These are phyloP conservation scores for Cryptotis parvus DNA, from an alignment of 2,113 vertebrate genomes.

Conservation along the genomic window DNA sequence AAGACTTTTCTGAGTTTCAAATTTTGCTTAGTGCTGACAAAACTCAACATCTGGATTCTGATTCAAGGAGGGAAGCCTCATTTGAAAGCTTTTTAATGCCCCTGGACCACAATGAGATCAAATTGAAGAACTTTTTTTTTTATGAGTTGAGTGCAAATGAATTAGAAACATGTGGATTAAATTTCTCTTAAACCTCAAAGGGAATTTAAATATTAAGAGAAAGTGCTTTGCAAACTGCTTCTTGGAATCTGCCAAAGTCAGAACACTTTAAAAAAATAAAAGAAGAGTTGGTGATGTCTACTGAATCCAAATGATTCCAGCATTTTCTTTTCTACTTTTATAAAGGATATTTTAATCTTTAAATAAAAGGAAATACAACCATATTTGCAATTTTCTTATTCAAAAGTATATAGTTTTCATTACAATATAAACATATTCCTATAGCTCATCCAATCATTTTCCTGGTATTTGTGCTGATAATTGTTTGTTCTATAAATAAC, in stretches of 20 bases:
- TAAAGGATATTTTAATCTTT: conserved; percentile 54
- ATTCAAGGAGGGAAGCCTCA: conserved; percentile 71
- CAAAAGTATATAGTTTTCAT: background rate
- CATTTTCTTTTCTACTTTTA: conserved; percentile 2
- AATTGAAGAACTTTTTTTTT: conserved; percentile 79
- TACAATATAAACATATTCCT: conserved; percentile 20
- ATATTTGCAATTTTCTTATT: conserved; percentile 9
- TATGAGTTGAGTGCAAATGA: conserved; percentile 77
- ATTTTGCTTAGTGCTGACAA: conserved; percentile 76
- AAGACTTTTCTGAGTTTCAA: conserved; percentile 71
- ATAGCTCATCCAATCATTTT: background rate
- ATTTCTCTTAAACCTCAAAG: conserved; percentile 77
- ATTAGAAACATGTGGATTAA: conserved; percentile 78
- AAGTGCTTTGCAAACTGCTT: conserved; percentile 74
- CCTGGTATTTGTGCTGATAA: background rate
- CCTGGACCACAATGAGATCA: conserved; percentile 79
- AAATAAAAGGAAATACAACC: conserved; percentile 29
- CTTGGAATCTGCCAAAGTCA: conserved; percentile 71
- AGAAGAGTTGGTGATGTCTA: background rate
- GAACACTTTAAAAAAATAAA: conserved; percentile 56
- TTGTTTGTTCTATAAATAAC: background rate
- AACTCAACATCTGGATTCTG: conserved; percentile 81
- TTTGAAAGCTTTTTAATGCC: conserved; percentile 79
- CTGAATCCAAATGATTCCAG: conserved; percentile 61
- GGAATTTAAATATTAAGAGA: conserved; percentile 80